Conservation (phyloP, 2,797 vertebrate genomes). For the Decapterus maruadsi region DNA sequence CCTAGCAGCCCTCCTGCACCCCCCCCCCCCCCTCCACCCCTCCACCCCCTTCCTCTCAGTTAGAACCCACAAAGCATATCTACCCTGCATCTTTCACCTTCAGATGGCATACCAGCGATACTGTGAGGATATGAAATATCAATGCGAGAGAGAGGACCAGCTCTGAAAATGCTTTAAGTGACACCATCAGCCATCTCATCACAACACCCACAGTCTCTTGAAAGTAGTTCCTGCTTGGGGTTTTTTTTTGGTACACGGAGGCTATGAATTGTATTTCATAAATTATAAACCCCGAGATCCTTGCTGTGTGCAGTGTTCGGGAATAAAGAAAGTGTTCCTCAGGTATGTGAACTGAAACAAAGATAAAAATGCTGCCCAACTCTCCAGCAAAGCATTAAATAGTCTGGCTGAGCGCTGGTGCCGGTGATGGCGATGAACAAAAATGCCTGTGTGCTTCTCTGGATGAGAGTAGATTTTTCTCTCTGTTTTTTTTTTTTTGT, state of each 20-base stretch:
- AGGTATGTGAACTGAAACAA: constrained; percentile 72
- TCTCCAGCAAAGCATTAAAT: constrained; percentile 71
- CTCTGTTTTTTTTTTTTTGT: constrained; percentile 1
- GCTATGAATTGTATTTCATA: constrained; percentile 41
- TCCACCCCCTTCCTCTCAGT: constrained; percentile 24
- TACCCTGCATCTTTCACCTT: constrained; percentile 70
- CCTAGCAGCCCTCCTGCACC: constrained; percentile 52
- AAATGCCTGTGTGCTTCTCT: constrained; percentile 15
- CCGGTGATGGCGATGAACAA: constrained; percentile 62
- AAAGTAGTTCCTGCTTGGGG: constrained; percentile 37
- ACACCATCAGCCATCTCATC: constrained; percentile 38
- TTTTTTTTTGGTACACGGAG: constrained; percentile 11
- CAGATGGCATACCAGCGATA: constrained; percentile 45
- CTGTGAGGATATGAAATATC: constrained; percentile 56
- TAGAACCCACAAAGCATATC: constrained; percentile 62
- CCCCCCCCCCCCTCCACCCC: not conserved
- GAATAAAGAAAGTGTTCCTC: constrained; percentile 62
- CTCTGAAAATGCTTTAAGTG: constrained; percentile 49
- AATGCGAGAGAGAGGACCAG: constrained; percentile 35
- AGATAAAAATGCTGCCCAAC: constrained; percentile 66
- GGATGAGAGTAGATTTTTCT: constrained; percentile 46
- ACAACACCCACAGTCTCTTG: constrained; percentile 12
- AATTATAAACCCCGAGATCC: constrained; percentile 41
- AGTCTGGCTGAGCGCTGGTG: constrained; percentile 47
- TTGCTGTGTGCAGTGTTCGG: constrained; percentile 48